These are phyloP conservation scores for Cydia amplana DNA, from an alignment of 1,140 invertebrate genomes.

Conservation along the genomic window DNA sequence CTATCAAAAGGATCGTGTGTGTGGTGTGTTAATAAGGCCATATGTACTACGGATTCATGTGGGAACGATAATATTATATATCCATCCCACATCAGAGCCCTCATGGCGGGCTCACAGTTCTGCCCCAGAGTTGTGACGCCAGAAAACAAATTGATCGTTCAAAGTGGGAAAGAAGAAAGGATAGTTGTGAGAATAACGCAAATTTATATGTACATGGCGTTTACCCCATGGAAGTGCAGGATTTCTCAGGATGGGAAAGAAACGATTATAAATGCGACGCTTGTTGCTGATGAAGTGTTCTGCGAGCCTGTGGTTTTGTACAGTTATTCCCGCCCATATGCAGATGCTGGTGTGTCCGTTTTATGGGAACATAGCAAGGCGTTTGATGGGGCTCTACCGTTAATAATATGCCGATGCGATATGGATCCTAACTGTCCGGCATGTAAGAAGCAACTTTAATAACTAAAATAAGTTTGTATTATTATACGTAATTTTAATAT, in stretches of 20 bases:
- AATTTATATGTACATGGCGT: conserved; percentile 68
- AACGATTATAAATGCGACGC: conserved; percentile 46
- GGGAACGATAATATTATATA: conserved; percentile 66
- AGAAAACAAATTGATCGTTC: conserved; percentile 43
- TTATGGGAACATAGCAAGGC: conserved; percentile 63
- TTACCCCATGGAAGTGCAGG: conserved; percentile 66
- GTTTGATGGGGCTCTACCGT: conserved; percentile 57
- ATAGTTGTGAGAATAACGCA: conserved; percentile 61
- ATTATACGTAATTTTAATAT: background rate
- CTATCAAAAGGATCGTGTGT: conserved; percentile 48
- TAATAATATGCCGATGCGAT: conserved; percentile 62
- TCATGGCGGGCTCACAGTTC: conserved; percentile 58
- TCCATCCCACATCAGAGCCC: conserved; percentile 47
- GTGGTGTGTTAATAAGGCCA: conserved; percentile 66
- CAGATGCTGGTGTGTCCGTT: conserved; percentile 52
- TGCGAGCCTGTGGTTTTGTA: conserved; percentile 58
- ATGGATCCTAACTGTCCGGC: conserved; percentile 52
- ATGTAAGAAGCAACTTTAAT: conserved; percentile 40
- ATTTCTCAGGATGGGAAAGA: conserved; percentile 51
- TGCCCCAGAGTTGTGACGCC: conserved; percentile 57
- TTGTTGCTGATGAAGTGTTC: conserved; percentile 56
- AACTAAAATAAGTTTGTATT: background rate
- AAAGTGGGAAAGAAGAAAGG: conserved; percentile 52
- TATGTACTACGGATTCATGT: conserved; percentile 61
- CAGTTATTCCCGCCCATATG: conserved; percentile 50